phyloP scores from a whole-genome alignment of 1,140 invertebrate genomes.

The Apis cerana region DNA sequence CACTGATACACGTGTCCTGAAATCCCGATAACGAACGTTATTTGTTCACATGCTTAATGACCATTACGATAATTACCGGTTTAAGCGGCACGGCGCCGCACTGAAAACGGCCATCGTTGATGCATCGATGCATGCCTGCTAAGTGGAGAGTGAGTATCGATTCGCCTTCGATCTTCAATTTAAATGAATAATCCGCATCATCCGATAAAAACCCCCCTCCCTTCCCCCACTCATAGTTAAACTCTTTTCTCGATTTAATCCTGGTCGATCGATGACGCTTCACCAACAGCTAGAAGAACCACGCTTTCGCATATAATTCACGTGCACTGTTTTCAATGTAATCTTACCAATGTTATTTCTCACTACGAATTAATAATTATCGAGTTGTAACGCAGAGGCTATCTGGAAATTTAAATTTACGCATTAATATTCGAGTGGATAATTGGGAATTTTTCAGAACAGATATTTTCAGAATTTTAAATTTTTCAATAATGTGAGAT shows the following conservation, averaged over 20 bases:
- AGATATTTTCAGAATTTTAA: too few relatives aligned
- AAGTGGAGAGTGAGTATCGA: conserved; percentile 34
- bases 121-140: conserved; percentile 24
- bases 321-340: too few relatives aligned
- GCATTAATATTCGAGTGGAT: too few relatives aligned
- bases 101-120: conserved; percentile 40
- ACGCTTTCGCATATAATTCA: too few relatives aligned
- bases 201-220: not conserved
- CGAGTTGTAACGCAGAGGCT: too few relatives aligned
- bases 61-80: conserved; percentile 60
- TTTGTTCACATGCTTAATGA: conserved; percentile 52
- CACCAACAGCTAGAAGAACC: not conserved
- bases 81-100: conserved; percentile 39
- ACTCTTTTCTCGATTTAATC: too few relatives aligned
- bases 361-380: too few relatives aligned
- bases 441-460: too few relatives aligned
- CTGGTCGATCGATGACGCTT: not conserved
- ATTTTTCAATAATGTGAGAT: too few relatives aligned
- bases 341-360: too few relatives aligned
- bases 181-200: conserved; percentile 9
- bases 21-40: conserved; percentile 61
- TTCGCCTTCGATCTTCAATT: not conserved
- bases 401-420: too few relatives aligned
- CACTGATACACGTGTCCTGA: conserved; percentile 48
- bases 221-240: not conserved